phyloP scores from a whole-genome alignment of 35 echinoderm and acorn worm genomes.

The Antedon bifida region DNA sequence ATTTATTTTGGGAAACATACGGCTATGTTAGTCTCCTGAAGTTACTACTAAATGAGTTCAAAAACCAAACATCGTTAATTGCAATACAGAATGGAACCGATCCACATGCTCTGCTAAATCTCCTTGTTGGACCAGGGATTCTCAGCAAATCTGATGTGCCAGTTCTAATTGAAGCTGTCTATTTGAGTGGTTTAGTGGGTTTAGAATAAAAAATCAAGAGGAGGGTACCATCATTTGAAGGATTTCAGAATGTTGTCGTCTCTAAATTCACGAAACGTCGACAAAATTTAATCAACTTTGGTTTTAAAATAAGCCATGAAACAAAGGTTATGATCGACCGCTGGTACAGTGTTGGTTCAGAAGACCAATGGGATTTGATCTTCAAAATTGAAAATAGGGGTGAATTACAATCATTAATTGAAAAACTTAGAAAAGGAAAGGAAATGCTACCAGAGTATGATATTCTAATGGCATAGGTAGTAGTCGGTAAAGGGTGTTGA shows the following conservation, averaged over 20 bases:
- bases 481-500: too few species aligned
- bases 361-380: not conserved
- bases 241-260: not conserved
- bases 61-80: too few species aligned
- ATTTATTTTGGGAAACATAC: too few species aligned
- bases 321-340: not conserved
- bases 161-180: not conserved
- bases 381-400: not conserved
- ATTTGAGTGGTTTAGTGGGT: not conserved
- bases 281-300: not conserved
- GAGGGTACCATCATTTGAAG: not conserved
- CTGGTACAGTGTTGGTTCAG: not conserved
- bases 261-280: not conserved
- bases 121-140: not conserved
- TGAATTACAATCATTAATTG: not conserved
- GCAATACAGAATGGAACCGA: too few species aligned
- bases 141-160: not conserved
- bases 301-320: not conserved
- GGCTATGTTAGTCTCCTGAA: too few species aligned
- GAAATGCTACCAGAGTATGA: too few species aligned
- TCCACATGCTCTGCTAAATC: too few species aligned
- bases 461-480: too few species aligned
- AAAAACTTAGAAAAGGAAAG: too few species aligned
- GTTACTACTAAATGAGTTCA: too few species aligned
- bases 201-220: not conserved